phyloP scores from a whole-genome alignment of 2,888 invertebrate species.

The Pyrocoelia pectoralis region DNA sequence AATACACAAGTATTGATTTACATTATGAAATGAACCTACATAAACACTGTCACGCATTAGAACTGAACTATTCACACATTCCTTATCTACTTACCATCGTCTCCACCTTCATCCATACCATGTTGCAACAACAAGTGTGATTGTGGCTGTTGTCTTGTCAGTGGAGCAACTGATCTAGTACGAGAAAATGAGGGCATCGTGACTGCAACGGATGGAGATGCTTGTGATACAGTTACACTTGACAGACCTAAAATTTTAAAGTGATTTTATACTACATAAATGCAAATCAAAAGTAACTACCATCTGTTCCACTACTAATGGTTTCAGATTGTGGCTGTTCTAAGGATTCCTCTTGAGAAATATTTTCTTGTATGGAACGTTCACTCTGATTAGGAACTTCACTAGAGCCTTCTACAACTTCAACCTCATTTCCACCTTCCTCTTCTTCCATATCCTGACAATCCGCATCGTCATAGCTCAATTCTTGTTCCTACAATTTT shows the following conservation, averaged over 20 bases:
- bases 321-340: constrained; percentile 67
- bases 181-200: constrained; percentile 62
- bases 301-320: constrained; percentile 79
- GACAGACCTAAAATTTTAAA: constrained; percentile 38
- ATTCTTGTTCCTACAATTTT: constrained; percentile 60
- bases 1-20: too few species aligned
- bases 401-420: constrained; percentile 70
- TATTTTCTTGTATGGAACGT: constrained; percentile 47
- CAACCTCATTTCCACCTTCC: constrained; percentile 63
- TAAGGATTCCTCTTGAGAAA: constrained; percentile 56
- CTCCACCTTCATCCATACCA: constrained; percentile 71
- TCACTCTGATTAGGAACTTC: constrained; percentile 71
- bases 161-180: constrained; percentile 62
- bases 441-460: constrained; percentile 61
- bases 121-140: constrained; percentile 62
- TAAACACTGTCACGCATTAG: too few species aligned
- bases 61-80: too few species aligned
- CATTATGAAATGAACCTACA: too few species aligned
- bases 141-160: constrained; percentile 63
- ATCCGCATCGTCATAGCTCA: constrained; percentile 64
- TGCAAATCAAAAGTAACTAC: constrained; percentile 49
- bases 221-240: constrained; percentile 53
- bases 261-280: too few species aligned
- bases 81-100: constrained; percentile 62
- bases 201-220: constrained; percentile 53